These are phyloP conservation scores for Drosophila picticornis DNA, from an alignment of 2,888 invertebrate genomes.

Conservation along the genomic window DNA sequence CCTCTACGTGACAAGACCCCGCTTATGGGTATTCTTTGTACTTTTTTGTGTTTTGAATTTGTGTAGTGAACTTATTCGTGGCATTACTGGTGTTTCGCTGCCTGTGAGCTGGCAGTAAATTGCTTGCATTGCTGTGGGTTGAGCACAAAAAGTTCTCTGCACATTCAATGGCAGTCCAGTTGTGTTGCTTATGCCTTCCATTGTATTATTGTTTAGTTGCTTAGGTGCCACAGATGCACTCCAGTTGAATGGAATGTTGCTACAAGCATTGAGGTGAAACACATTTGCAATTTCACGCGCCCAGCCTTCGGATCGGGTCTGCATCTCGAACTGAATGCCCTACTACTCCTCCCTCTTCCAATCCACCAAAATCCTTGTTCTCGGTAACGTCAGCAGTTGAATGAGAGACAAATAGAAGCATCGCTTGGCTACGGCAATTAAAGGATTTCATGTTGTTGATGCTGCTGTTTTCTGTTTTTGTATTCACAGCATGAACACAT, in stretches of 20 bases:
- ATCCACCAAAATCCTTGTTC: neutral
- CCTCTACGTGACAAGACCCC: neutral
- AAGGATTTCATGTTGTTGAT: slow-evolving; percentile 76
- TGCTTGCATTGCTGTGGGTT: slow-evolving; percentile 9
- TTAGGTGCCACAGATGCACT: slow-evolving; percentile 39
- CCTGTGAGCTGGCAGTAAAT: neutral
- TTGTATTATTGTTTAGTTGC: slow-evolving; percentile 55
- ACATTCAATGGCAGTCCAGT: slow-evolving; percentile 5
- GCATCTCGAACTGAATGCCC: slow-evolving; percentile 10
- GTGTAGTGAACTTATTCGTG: slow-evolving; percentile 1
- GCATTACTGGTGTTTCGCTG: slow-evolving; percentile 14
- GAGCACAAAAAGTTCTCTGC: slow-evolving; percentile 13
- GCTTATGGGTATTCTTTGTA: neutral
- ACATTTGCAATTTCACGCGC: slow-evolving; percentile 81
- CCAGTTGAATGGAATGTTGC: slow-evolving; percentile 35
- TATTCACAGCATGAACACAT: slow-evolving; percentile 28
- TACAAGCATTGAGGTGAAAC: slow-evolving; percentile 81
- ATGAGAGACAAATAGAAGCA: slow-evolving; percentile 79
- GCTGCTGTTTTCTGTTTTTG: slow-evolving; percentile 24
- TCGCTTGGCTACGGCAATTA: slow-evolving; percentile 81
- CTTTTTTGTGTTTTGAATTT: neutral
- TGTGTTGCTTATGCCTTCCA: slow-evolving; percentile 30
- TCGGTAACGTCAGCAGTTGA: slow-evolving; percentile 60
- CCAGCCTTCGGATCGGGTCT: slow-evolving; percentile 40
- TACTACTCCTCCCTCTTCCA: neutral